Evolutionary conservation across 2,797 vertebrate genomes (phyloP).

Genomic region (Anguilla anguilla): DNA sequence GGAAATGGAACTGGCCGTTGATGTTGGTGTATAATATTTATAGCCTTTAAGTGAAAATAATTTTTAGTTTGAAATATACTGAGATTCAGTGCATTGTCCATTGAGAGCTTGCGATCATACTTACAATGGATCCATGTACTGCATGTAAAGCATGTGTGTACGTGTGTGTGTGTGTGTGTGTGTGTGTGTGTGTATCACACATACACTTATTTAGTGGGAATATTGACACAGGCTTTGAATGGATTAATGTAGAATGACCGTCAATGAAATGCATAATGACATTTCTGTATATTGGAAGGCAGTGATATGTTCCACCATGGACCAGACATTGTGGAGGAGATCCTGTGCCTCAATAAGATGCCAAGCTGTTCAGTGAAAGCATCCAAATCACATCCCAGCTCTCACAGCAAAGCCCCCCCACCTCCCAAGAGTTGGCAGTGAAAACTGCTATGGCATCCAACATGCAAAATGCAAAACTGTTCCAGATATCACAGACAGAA

Average conservation of each 20-base stretch:
- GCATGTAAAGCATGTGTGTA: not conserved
- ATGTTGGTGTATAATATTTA: not conserved
- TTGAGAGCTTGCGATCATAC: not conserved
- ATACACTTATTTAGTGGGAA: not conserved
- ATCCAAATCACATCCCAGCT: constrained; percentile 19
- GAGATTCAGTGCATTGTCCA: not conserved
- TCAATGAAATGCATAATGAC: constrained; percentile 13
- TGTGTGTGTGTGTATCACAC: not conserved
- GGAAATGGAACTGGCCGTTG: not conserved
- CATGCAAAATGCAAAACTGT: constrained; percentile 8
- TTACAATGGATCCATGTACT: not conserved
- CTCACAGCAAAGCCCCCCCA: constrained; percentile 10
- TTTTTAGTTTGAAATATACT: not conserved
- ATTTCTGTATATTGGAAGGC: not conserved
- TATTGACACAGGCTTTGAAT: not conserved
- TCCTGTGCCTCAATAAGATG: constrained; percentile 1
- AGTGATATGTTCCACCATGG: constrained; percentile 9
- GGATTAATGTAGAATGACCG: not conserved
- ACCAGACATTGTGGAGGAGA: constrained; percentile 12
- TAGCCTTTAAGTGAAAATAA: not conserved
- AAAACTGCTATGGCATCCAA: not conserved
- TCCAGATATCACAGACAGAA: constrained; percentile 7
- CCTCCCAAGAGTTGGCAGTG: not conserved
- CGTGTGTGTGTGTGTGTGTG: not conserved
- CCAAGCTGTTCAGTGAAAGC: constrained; percentile 22